Percentiles rank a stretch among this genome's conserved stretches.
These are phyloP conservation scores for Sacculina carcini DNA, from an alignment of 2,888 invertebrate species.

Conservation along the genomic window DNA sequence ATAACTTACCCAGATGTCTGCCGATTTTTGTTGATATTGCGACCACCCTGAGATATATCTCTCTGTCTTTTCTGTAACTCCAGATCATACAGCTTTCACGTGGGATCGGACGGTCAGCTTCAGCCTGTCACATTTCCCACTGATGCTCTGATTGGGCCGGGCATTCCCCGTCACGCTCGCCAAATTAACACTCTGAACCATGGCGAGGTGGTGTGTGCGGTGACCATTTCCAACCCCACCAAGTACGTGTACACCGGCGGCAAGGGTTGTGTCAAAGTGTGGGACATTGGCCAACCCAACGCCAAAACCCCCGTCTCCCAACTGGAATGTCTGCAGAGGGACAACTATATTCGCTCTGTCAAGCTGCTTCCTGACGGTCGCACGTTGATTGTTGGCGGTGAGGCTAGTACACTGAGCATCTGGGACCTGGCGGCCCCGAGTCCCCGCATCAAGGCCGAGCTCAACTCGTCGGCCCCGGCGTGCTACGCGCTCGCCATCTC, in stretches of 20 bases:
- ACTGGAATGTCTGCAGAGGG: constrained; percentile 70
- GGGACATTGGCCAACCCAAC: constrained; percentile 77
- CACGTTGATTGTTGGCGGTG: constrained; percentile 84
- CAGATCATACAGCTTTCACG: constrained; percentile 83
- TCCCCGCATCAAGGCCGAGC: constrained; percentile 68
- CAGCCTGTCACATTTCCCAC: constrained; percentile 82
- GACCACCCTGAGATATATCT: no score
- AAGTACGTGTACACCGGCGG: constrained; percentile 92
- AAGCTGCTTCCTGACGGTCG: constrained; percentile 79
- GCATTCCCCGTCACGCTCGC: constrained; percentile 69
- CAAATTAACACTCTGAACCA: constrained; percentile 72
- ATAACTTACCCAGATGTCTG: background rate
- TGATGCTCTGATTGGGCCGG: constrained; percentile 73
- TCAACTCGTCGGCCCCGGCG: constrained; percentile 78
- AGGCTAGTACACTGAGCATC: constrained; percentile 77
- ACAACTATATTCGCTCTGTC: constrained; percentile 88
- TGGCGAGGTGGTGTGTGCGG: constrained; percentile 92
- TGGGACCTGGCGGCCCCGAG: constrained; percentile 84
- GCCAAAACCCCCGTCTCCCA: constrained; percentile 61
- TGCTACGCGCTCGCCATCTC: constrained; percentile 93
- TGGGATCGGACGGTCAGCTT: constrained; percentile 61
- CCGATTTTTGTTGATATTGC: background rate
- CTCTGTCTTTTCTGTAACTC: no score
- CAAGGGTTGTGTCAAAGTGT: constrained; percentile 81
- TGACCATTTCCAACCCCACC: constrained; percentile 67